These are phyloP conservation scores for Meandrina meandrites DNA, from an alignment of 92 coral and sea anemone genomes.

Conservation along the genomic window DNA sequence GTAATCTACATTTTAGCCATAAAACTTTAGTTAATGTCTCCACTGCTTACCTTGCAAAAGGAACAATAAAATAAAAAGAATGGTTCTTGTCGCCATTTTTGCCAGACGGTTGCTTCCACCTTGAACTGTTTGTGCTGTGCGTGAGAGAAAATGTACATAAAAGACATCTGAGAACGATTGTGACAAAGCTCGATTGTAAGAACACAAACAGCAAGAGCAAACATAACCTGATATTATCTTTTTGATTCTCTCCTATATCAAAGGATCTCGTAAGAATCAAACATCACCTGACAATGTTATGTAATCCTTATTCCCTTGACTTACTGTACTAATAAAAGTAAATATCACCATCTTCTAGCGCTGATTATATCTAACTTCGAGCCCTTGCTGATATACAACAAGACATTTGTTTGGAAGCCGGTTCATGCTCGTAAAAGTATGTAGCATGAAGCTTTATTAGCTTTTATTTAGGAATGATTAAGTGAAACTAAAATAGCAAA, in stretches of 20 bases:
- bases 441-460: neutral
- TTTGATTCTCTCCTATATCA: neutral
- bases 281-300: constrained; percentile 1
- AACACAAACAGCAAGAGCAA: constrained; percentile 16
- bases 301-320: neutral
- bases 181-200: neutral
- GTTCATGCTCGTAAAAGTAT: neutral
- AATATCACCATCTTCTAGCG: neutral
- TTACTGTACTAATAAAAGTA: neutral
- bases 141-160: constrained; percentile 6
- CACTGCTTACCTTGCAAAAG: neutral
- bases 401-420: neutral
- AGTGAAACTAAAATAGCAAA: neutral
- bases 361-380: neutral
- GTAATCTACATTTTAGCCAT: neutral
- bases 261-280: neutral
- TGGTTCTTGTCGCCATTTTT: constrained; percentile 1
- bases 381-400: neutral
- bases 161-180: neutral
- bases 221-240: neutral
- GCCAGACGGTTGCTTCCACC: neutral
- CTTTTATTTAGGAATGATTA: neutral
- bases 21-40: neutral
- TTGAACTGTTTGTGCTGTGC: neutral
- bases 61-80: neutral